These are phyloP conservation scores for Phragmatobia fuliginosa DNA, from an alignment of 2,888 invertebrate genomes.

Conservation along the genomic window DNA sequence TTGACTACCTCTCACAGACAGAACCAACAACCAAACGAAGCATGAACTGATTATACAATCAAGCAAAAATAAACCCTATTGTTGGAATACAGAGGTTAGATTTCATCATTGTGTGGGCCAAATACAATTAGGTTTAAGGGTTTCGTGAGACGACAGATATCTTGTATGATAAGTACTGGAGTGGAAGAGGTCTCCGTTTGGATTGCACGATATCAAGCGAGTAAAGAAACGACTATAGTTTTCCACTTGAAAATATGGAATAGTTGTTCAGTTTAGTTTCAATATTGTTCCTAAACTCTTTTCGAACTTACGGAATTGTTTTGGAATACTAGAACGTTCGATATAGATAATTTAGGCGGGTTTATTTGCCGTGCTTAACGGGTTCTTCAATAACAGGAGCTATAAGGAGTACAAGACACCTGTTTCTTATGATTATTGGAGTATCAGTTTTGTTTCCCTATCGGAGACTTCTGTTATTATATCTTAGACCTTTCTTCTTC, in stretches of 20 bases:
- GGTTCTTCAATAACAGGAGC: no score
- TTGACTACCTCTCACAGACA: constrained; percentile 25
- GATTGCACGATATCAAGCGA: constrained; percentile 37
- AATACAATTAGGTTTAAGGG: constrained; percentile 41
- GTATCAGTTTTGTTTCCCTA: no score
- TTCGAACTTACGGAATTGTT: no score
- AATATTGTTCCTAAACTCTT: neutral
- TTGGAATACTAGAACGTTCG: no score
- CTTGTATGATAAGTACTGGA: constrained; percentile 21
- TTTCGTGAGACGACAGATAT: constrained; percentile 31
- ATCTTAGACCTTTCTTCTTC: no score
- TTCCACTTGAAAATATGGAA: neutral
- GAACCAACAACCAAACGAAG: constrained; percentile 23
- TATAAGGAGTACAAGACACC: no score
- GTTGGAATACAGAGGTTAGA: neutral
- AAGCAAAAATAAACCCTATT: constrained; percentile 25
- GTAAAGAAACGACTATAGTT: neutral
- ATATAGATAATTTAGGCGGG: no score
- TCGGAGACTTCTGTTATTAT: no score
- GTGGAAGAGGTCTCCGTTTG: constrained; percentile 22
- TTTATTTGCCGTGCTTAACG: no score
- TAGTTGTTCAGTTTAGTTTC: neutral
- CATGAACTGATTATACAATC: neutral
- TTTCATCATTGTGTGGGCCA: constrained; percentile 14
- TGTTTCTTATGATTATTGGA: no score